Percentiles rank a stretch among this genome's conserved stretches.
Conservation (phyloP, 2,113 vertebrate species). For the Coptodon rendalli region DNA sequence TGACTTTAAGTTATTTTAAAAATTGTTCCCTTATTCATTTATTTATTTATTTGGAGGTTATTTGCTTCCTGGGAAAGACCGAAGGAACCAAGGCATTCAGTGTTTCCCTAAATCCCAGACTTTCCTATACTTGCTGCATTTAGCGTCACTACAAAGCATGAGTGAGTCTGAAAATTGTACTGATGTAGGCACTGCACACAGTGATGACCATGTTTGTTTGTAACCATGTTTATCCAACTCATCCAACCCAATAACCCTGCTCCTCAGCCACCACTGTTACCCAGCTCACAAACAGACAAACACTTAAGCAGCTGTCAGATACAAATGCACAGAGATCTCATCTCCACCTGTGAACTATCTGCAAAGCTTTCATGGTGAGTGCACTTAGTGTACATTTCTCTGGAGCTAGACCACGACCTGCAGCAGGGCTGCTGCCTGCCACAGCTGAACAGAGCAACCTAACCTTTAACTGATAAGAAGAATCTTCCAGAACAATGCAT, state of each 20-base stretch:
- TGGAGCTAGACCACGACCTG: slow-evolving; percentile 54
- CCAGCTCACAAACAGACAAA: not conserved
- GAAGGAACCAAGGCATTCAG: not conserved
- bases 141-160: not conserved
- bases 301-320: not conserved
- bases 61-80: not conserved
- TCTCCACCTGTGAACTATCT: slow-evolving; percentile 42
- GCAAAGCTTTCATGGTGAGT: slow-evolving; percentile 58
- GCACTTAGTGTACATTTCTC: slow-evolving; percentile 71
- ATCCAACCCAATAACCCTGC: not conserved
- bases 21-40: not conserved
- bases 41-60: not conserved
- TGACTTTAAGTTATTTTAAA: not conserved
- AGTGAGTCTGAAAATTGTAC: not conserved
- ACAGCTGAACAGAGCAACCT: slow-evolving; percentile 11
- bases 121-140: not conserved
- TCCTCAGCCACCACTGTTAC: not conserved
- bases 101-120: not conserved
- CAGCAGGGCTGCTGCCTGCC: slow-evolving; percentile 43
- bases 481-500: slow-evolving; percentile 56
- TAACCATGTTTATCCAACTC: not conserved
- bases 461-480: slow-evolving; percentile 59
- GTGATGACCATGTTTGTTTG: not conserved
- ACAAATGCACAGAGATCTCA: slow-evolving; percentile 16
- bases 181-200: not conserved